Conservation (phyloP, 2,797 vertebrate genomes). For the Anniella stebbinsi region DNA sequence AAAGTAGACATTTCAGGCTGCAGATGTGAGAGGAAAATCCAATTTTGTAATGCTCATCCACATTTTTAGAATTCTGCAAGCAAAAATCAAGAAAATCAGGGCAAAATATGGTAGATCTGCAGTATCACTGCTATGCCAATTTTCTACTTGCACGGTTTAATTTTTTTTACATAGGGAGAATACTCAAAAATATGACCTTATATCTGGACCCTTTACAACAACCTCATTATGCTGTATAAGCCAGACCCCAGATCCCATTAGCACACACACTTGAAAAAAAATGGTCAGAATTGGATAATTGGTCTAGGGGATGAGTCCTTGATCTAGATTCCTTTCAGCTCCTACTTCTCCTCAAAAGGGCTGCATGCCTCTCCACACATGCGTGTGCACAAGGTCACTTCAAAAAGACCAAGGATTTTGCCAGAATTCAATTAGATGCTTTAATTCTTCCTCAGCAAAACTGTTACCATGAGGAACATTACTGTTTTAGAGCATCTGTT, state of each 20-base stretch:
- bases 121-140: too few relatives aligned
- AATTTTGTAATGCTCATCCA: neutral
- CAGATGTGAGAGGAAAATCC: neutral
- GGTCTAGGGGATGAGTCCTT: too few relatives aligned
- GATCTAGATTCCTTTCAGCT: too few relatives aligned
- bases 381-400: neutral
- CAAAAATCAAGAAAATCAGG: neutral
- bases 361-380: neutral
- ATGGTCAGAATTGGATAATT: too few relatives aligned
- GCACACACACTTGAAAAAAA: too few relatives aligned
- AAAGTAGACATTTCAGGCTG: too few relatives aligned
- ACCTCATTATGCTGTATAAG: neutral
- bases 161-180: too few relatives aligned
- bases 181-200: neutral
- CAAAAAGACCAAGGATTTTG: neutral
- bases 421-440: neutral
- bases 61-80: neutral
- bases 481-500: neutral
- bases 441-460: neutral
- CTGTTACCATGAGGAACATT: too few relatives aligned
- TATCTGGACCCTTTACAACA: neutral
- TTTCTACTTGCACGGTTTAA: too few relatives aligned
- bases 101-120: too few relatives aligned
- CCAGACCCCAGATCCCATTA: too few relatives aligned
- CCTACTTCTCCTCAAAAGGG: neutral